Percentiles rank a stretch among this genome's conserved stretches.
phyloP scores from a whole-genome alignment of 2,797 vertebrate species.

The Pelobates cultripes region DNA sequence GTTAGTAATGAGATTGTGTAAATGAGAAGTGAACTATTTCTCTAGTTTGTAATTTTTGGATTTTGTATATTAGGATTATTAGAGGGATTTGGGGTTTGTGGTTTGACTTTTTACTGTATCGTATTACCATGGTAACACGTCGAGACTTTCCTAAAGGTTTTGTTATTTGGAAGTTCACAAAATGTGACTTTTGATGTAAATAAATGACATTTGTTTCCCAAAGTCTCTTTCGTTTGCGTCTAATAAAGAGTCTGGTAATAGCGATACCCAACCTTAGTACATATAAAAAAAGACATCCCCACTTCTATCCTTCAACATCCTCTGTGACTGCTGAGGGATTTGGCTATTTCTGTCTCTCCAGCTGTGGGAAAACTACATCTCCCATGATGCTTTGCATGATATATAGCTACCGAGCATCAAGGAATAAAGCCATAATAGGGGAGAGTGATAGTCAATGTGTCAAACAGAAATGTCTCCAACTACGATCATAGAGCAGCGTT shows the following conservation, averaged over 20 bases:
- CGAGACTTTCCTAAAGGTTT: not conserved
- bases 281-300: no score
- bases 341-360: no score
- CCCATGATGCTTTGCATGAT: no score
- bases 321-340: no score
- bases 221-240: not conserved
- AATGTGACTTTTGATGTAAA: conserved; percentile 16
- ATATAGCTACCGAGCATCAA: no score
- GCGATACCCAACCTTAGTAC: no score
- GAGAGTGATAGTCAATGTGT: no score
- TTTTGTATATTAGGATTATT: not conserved
- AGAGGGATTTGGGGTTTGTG: not conserved
- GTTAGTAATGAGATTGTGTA: conserved; percentile 22
- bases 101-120: not conserved
- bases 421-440: no score
- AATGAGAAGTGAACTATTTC: not conserved
- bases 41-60: not conserved
- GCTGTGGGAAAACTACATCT: no score
- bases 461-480: no score
- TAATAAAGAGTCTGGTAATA: not conserved
- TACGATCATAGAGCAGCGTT: no score
- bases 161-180: not conserved
- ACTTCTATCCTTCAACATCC: no score
- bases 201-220: conserved; percentile 5
- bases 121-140: not conserved